Base-by-base conservation (phyloP, 92 coral and sea anemone genomes). In the Parazoanthus darwini region DNA sequence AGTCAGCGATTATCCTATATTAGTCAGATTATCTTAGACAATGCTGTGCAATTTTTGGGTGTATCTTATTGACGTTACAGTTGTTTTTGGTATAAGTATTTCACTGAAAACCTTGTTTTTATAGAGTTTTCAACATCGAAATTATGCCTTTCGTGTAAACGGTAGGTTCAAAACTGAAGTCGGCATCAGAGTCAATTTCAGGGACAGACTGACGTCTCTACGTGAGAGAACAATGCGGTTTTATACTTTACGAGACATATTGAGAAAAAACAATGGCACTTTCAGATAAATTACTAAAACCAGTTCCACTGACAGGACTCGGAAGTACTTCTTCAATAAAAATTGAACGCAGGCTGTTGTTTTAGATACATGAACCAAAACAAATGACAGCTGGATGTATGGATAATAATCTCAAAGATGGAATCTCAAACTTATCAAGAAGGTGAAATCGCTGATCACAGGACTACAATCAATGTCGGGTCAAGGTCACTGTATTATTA, bases 361-460 rank as follows among this genome's bases (percentile, higher is more conserved):
- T 56, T 79, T 59, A 56, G 23, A 33, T 58, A 29, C 48, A 14
- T 38, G 72, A 80, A 35, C 29, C 85, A 33, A 80, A 80, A 80
- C 85, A 80, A 36, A 80, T 80, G 70, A 58, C 72, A 80, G 85
- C 85, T 80, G 85, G 85, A 18, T 15, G 72, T 80, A 5, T 18
- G 20, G 22, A 33, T 80, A 25, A 56, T 36, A 35, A 80, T 10
- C 14, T 18, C 22, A 4, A 4, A 29, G n/a, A 79, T 50, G 1
- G 20, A 51, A 2, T 29, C 38, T 29, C 68, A 80, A 9, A 13
- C 44, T 59, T 58, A 80, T 80, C 85, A 80, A 33, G 68, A 29
- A 54, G 33, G 26, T 33, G 58, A 29, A 80, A 56, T 80, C 29
- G 51, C 33, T 58, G 85, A 80, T 25, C 68, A 15, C 26, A 80